Evolutionary conservation across 1,140 invertebrate genomes (phyloP), one percentile per base, ranked within the genome.

Genomic region (Marisa cornuarietis): DNA sequence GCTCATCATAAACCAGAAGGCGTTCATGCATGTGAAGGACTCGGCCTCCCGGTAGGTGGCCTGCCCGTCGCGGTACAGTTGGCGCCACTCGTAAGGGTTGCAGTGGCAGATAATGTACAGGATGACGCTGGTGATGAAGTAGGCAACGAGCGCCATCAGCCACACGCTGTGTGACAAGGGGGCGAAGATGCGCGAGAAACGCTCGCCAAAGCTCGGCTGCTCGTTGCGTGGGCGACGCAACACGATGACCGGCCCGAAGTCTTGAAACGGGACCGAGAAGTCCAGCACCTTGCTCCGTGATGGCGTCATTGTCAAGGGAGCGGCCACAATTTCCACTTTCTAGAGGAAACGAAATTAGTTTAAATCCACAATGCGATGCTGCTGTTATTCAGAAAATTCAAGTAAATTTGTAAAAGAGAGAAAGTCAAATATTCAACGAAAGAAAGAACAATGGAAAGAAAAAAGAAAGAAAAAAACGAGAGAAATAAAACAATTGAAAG

Each of bases 81-180:
- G 95, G 76, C 95, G 93, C 96, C 97, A 98, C 90, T 99, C 98
- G 89, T 98, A 96, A 0, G 98, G 97, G 11, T 96, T 98, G 91
- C 98, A 99, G 85, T 95, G 92, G 18, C 68, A 99, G 65, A 90
- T 87, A 54, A 89, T 94, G 92, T 97, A 98, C 4, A 98, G 93
- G 2, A 98, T 96, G 80, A 98, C 96, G 88, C 96, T 97, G 9
- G 99, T 97, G 6, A 97, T 97, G 52, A 90, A 63, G 76, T 86
- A 88, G 0, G 87, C 85, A 4, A 89, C 71, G 9, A 87, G 51
- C 0, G 88, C 80, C 80, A 88, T 81, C 52, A 90, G 81, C 90
- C 90, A 91, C 13, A 90, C 88, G 65, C 87, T 98, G 77, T 96
- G 95, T 74, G 96, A 97, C 63, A 99, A 92, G 22, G 98, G 98